A percentile compares a stretch with the other conserved stretches of the same genome.
Evolutionary conservation across 2,113 vertebrate genomes (phyloP).

Genomic region (Notarius lentiginosus): DNA sequence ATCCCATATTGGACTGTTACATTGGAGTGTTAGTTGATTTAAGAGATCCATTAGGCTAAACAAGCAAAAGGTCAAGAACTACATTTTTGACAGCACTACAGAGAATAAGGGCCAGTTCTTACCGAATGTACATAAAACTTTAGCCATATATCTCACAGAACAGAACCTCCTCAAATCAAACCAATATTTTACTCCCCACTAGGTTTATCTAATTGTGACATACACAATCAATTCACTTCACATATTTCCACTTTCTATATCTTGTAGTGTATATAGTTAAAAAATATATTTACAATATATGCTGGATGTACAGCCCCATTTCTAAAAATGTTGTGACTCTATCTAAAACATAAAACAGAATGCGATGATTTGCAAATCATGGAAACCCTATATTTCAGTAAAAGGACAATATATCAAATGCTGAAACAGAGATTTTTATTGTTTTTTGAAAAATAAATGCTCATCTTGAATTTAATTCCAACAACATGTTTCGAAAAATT

Average conservation of each 20-base stretch:
- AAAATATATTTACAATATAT: too few relatives aligned
- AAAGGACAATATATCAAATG: too few relatives aligned
- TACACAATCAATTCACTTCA: background rate
- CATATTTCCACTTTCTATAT: background rate
- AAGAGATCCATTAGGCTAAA: constrained; percentile 1
- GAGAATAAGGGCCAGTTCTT: background rate
- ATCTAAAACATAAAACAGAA: too few relatives aligned
- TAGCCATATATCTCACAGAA: background rate
- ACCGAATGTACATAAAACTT: background rate
- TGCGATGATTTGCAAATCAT: too few relatives aligned
- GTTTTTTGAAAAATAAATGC: too few relatives aligned
- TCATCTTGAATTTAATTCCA: too few relatives aligned
- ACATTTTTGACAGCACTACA: background rate
- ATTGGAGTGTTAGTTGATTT: background rate
- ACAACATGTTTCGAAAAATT: too few relatives aligned
- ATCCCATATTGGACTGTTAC: background rate
- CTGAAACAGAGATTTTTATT: too few relatives aligned
- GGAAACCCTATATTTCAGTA: too few relatives aligned
- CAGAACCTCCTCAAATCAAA: background rate
- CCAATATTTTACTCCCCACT: background rate
- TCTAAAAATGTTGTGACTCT: too few relatives aligned
- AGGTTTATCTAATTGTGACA: background rate
- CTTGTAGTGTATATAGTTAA: too few relatives aligned
- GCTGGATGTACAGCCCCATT: too few relatives aligned
- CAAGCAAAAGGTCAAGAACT: background rate